A percentile compares a stretch with the other conserved stretches of the same genome.
Evolutionary conservation across 2,888 invertebrate species (phyloP).

Genomic region (Dicyrtoma fusca): DNA sequence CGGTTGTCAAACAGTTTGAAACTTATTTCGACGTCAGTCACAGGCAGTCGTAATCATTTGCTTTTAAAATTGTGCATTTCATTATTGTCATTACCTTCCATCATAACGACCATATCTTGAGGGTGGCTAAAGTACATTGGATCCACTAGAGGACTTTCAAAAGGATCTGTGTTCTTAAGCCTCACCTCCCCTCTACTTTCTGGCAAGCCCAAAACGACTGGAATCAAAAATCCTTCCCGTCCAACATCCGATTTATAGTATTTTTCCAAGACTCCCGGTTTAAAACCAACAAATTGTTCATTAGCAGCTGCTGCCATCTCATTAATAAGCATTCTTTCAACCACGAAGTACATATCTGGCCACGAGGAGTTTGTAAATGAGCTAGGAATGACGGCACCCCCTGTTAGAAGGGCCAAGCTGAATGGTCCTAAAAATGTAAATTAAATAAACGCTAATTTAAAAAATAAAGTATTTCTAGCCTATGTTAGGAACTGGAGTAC

Average conservation of each 20-base stretch:
- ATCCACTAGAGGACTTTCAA: slow-evolving; percentile 61
- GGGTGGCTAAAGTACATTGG: slow-evolving; percentile 60
- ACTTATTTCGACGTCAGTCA: too few species aligned
- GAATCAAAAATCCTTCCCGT: slow-evolving; percentile 32
- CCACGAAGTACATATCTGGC: slow-evolving; percentile 50
- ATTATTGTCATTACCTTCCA: slow-evolving; percentile 46
- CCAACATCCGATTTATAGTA: slow-evolving; percentile 47
- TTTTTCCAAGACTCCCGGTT: slow-evolving; percentile 39
- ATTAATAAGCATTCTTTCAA: background rate
- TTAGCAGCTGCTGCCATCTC: background rate
- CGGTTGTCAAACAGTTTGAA: too few species aligned
- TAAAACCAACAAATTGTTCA: slow-evolving; percentile 33
- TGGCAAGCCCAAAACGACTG: slow-evolving; percentile 56
- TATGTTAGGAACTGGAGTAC: too few species aligned
- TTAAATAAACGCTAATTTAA: too few species aligned
- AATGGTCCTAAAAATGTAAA: background rate
- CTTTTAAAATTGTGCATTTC: too few species aligned
- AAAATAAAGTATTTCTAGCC: too few species aligned
- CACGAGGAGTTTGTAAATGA: slow-evolving; percentile 24
- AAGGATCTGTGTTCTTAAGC: slow-evolving; percentile 60
- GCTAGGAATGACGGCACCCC: slow-evolving; percentile 1
- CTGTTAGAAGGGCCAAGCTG: background rate
- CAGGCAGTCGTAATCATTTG: too few species aligned
- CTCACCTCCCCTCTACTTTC: slow-evolving; percentile 61
- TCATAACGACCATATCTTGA: slow-evolving; percentile 44